Percentiles rank a stretch among this genome's conserved stretches.
These are phyloP conservation scores for Anastrepha obliqua DNA, from an alignment of 1,140 invertebrate genomes.

Conservation along the genomic window DNA sequence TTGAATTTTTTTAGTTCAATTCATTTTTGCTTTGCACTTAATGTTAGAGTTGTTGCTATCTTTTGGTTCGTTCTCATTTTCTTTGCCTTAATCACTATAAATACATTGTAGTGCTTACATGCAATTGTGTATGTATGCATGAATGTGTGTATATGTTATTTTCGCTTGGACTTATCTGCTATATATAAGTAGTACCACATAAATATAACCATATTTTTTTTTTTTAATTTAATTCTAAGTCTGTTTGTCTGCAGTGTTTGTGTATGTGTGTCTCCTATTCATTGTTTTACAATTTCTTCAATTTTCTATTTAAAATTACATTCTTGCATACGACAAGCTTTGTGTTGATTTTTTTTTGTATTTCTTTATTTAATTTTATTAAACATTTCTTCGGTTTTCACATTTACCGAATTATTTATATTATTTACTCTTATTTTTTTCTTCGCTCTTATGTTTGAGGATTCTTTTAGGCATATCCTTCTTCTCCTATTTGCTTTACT, in stretches of 20 bases:
- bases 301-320: constrained; percentile 25
- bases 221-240: no score
- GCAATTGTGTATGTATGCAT: constrained; percentile 1
- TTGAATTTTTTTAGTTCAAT: neutral
- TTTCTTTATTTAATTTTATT: constrained; percentile 2
- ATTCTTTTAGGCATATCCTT: no score
- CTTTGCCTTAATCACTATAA: no score
- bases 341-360: neutral
- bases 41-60: neutral
- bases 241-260: no score
- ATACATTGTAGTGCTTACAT: neutral
- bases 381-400: no score
- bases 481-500: no score
- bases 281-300: constrained; percentile 8
- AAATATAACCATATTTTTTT: no score
- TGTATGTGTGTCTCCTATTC: neutral
- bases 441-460: neutral
- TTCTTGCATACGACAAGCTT: neutral
- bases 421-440: neutral
- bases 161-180: no score
- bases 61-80: neutral
- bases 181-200: no score
- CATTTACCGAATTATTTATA: neutral
- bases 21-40: constrained; percentile 38
- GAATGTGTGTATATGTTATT: constrained; percentile 9